Evolutionary conservation across 2,888 invertebrate species (phyloP).

Genomic region (Drosophila koepferae): DNA sequence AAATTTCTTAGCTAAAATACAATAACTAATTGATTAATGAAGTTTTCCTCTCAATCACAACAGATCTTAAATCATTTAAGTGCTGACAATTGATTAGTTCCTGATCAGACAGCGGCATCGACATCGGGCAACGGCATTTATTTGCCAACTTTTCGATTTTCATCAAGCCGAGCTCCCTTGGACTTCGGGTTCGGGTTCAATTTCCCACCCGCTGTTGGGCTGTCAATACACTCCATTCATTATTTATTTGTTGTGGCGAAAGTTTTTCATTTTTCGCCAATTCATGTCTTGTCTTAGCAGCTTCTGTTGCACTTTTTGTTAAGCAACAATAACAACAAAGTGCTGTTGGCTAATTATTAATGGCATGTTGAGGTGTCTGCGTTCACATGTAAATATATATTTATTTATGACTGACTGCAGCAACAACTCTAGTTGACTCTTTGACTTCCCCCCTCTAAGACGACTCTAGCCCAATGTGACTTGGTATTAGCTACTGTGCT

Average conservation of each 20-base stretch:
- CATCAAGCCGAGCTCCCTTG: constrained; percentile 4
- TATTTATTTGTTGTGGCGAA: constrained; percentile 63
- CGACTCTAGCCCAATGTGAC: constrained; percentile 5
- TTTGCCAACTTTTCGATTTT: constrained; percentile 5
- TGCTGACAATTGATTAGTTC: constrained; percentile 5
- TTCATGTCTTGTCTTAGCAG: constrained; percentile 44
- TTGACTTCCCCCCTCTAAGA: constrained; percentile 33
- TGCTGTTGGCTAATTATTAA: constrained; percentile 69
- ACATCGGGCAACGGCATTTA: not conserved
- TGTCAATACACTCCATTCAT: constrained; percentile 54
- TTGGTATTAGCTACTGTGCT: constrained; percentile 35
- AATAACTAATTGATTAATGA: not conserved
- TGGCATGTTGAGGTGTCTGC: constrained; percentile 55
- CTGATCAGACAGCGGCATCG: not conserved
- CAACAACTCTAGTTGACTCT: constrained; percentile 27
- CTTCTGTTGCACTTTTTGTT: constrained; percentile 63
- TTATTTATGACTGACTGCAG: constrained; percentile 53
- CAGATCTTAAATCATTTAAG: not conserved
- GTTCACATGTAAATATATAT: constrained; percentile 20
- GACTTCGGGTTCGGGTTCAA: constrained; percentile 27
- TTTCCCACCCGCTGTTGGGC: constrained; percentile 52
- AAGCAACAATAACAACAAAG: constrained; percentile 19
- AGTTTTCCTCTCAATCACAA: too few relatives aligned
- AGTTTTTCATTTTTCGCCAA: constrained; percentile 62
- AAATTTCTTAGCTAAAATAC: not conserved